These are phyloP conservation scores for Ophioderma brevispina DNA, from an alignment of 35 echinoderm and acorn worm species.

Conservation along the genomic window DNA sequence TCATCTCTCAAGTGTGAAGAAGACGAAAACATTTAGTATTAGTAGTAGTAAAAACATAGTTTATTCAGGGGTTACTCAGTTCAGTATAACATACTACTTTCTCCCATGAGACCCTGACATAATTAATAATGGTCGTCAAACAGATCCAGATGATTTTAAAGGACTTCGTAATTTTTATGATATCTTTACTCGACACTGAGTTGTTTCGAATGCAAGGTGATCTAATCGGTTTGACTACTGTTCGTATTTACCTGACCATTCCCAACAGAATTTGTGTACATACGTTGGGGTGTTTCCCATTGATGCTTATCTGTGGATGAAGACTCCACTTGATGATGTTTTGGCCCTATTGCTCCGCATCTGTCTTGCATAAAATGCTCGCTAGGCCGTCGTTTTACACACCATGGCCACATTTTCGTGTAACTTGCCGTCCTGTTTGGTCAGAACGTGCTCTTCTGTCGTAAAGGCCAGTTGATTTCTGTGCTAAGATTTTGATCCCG, in stretches of 20 bases:
- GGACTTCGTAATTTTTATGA: no score
- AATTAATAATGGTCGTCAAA: no score
- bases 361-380: conserved; percentile 6
- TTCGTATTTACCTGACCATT: background rate
- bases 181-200: no score
- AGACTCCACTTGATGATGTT: background rate
- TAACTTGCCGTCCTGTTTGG: conserved; percentile 18
- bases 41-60: no score
- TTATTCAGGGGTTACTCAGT: no score
- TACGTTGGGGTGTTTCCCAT: background rate
- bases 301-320: background rate
- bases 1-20: no score
- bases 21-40: no score
- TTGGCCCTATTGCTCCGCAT: background rate
- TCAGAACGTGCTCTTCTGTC: conserved; percentile 38
- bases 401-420: conserved; percentile 9
- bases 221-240: background rate
- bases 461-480: background rate
- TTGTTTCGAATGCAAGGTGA: conserved; percentile 6
- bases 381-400: conserved; percentile 11
- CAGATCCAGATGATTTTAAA: no score
- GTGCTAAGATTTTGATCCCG: background rate
- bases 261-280: background rate
- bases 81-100: no score
- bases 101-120: no score